Base-by-base conservation (phyloP, 2,797 vertebrate species). In the Urocyon cinereoargenteus region DNA sequence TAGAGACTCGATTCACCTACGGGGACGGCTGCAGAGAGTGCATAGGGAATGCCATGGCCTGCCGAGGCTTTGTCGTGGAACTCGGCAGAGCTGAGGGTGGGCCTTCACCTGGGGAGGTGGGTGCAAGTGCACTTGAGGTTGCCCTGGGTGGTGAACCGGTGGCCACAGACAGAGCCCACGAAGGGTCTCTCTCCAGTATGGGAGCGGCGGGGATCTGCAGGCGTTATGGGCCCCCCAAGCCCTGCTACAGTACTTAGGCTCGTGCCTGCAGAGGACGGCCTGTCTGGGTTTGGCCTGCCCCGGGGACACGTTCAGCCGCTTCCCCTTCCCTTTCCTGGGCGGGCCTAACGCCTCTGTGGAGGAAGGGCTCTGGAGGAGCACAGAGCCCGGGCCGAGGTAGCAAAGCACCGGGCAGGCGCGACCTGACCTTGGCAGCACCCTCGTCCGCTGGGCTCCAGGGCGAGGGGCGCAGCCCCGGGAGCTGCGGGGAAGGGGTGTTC, bases 71-170 rank as follows among this genome's bases (percentile, higher is more conserved):
- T 99, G 98, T 99, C 99, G 96, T 99, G 99, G 98, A 99, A 99
- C 98, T 99, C 99, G 0, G 99, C 99, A 99, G 0, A 99, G 99
- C 97, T 99, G 99, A 14, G 99, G 99, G 98, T 99, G 99, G 98
- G 99, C 99, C 98, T 99, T 99, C 92, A 99, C 99, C 97, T 99
- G 99, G 5, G 99, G 99, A 96, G 99, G 99, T 66, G 99, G 99
- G 98, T 99, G 99, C 97, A 99, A 99, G 99, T 99, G 99, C 98
- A 99, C 99, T 99, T 99, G 86, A 99, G 99, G 99, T 99, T 99
- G 97, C 99, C 99, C 99, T 99, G 99, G 97, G 99, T 99, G 7
- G 99, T 99, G 98, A 99, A 99, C 90, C 99, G 99, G 98, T 99
- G 99, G 86, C 99, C 99, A 34, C 99, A 99, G 96, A 99, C 99